These are phyloP conservation scores for Lithobates sylvaticus DNA, from an alignment of 2,797 vertebrate genomes.

Conservation along the genomic window DNA sequence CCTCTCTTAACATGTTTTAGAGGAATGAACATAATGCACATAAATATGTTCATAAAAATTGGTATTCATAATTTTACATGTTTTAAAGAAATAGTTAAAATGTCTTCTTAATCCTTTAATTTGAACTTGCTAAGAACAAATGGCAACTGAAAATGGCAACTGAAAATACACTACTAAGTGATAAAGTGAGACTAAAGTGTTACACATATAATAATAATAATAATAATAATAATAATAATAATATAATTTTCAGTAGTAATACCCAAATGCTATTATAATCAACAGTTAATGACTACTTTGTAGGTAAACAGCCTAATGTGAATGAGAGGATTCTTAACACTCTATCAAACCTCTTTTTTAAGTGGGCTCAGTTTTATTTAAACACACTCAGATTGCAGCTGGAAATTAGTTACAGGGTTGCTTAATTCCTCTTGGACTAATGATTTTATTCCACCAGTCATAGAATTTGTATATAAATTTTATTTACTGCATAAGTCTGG, in stretches of 20 bases:
- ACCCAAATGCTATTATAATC: constrained; percentile 72
- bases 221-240: too few species aligned
- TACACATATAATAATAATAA: too few species aligned
- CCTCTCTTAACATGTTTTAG: too few species aligned
- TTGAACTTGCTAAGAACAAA: neutral
- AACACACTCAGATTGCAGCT: constrained; percentile 74
- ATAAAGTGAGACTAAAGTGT: constrained; percentile 63
- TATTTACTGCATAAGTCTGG: constrained; percentile 74
- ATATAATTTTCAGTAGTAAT: constrained; percentile 75
- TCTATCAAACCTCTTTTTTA: constrained; percentile 82
- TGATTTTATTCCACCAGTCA: constrained; percentile 73
- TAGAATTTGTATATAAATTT: constrained; percentile 73
- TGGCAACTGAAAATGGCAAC: constrained; percentile 63
- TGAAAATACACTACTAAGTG: constrained; percentile 64
- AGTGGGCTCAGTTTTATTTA: constrained; percentile 74
- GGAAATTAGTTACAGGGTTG: constrained; percentile 70
- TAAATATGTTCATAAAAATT: too few species aligned
- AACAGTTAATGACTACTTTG: constrained; percentile 79
- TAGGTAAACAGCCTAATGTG: constrained; percentile 78
- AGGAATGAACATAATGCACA: too few species aligned
- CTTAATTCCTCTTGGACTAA: constrained; percentile 69
- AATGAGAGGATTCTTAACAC: constrained; percentile 81
- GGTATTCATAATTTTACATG: too few species aligned
- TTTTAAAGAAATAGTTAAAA: too few species aligned
- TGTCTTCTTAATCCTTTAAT: neutral